A percentile compares a stretch with the other conserved stretches of the same genome.
Conservation (phyloP, 2,113 vertebrate genomes). For the Morone saxatilis region DNA sequence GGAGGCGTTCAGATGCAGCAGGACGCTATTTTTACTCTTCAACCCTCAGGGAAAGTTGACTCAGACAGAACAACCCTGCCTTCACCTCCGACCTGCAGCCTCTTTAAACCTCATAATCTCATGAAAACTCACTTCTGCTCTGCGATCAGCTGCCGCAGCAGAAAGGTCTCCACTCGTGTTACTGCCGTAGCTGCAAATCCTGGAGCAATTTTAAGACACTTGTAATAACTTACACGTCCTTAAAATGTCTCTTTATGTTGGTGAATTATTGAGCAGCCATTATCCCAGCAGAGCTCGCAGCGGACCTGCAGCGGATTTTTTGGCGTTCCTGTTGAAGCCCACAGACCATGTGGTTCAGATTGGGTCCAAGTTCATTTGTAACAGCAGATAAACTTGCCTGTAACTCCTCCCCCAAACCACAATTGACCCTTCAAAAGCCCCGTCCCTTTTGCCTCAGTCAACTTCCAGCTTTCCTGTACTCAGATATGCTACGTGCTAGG, state of each 20-base stretch:
- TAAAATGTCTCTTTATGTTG: constrained; percentile 5
- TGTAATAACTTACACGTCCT: background rate
- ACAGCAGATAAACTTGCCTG: background rate
- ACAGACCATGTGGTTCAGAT: no score
- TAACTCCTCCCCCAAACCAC: background rate
- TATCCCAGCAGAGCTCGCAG: background rate
- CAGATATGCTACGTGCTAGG: no score
- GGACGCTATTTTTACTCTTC: constrained; percentile 10
- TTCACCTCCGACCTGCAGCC: background rate
- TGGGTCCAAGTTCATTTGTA: background rate
- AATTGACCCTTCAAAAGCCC: no score
- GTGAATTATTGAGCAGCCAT: background rate
- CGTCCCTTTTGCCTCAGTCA: no score
- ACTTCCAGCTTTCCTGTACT: no score
- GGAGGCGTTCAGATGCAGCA: background rate
- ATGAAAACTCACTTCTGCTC: background rate
- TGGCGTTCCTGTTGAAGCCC: no score
- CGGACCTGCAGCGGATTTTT: background rate
- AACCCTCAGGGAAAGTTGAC: background rate
- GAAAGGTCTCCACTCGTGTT: background rate
- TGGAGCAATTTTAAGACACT: background rate
- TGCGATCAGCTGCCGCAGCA: background rate
- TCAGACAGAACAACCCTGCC: background rate
- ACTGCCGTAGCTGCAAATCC: background rate
- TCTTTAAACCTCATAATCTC: background rate